A percentile compares a stretch with the other conserved stretches of the same genome.
These are phyloP conservation scores for Clepsis dumicolana DNA, from an alignment of 2,888 invertebrate species.

Conservation along the genomic window DNA sequence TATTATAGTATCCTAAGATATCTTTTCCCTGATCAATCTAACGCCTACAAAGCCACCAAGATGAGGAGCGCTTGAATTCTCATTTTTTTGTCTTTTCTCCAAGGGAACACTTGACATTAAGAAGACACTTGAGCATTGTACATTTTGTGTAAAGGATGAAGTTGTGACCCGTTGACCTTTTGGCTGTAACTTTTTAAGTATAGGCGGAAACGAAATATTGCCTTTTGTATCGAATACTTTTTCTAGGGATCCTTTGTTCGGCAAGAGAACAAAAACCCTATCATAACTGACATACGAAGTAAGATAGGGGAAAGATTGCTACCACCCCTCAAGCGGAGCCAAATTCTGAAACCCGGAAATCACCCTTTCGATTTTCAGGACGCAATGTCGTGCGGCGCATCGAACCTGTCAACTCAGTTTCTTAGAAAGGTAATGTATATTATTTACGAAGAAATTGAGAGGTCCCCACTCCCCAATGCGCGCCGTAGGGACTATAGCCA, in stretches of 20 bases:
- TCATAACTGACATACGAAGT: not conserved
- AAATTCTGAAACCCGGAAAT: not conserved
- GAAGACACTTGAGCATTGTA: slow-evolving; percentile 25
- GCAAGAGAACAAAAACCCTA: not conserved
- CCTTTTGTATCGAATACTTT: not conserved
- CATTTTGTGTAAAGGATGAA: slow-evolving; percentile 23
- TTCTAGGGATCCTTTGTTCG: not conserved
- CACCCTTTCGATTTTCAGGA: not conserved
- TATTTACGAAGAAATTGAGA: not conserved
- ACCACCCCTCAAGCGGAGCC: not conserved
- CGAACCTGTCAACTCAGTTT: not conserved
- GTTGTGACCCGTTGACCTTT: slow-evolving; percentile 26
- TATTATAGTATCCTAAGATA: not conserved
- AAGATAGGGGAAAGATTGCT: not conserved
- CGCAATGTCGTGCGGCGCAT: not conserved
- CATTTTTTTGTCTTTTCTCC: slow-evolving; percentile 20
- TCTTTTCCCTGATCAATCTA: not conserved
- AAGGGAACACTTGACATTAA: slow-evolving; percentile 27
- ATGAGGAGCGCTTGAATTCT: not conserved
- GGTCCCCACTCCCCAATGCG: not conserved
- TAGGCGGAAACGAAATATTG: not conserved
- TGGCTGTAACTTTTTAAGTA: not conserved
- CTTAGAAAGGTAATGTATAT: not conserved
- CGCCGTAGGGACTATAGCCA: not conserved
- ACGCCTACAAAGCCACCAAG: slow-evolving; percentile 11